Evolutionary conservation across 2,113 vertebrate species (phyloP).

Genomic region (Aleadryas rufinucha): DNA sequence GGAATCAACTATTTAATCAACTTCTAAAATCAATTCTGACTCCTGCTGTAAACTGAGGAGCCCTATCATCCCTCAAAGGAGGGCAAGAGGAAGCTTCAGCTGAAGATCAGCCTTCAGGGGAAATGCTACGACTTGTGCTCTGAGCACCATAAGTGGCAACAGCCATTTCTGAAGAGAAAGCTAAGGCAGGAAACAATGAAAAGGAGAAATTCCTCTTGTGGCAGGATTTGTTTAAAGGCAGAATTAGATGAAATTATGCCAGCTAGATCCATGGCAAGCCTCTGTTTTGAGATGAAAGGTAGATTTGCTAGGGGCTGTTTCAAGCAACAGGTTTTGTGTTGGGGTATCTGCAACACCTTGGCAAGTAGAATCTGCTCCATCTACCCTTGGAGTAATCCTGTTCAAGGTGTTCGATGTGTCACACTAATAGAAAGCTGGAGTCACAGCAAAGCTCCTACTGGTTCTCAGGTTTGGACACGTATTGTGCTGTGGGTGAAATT

Average conservation of each 20-base stretch:
- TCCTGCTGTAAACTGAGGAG: background rate
- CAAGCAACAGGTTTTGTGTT: fast-evolving
- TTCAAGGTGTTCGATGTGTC: background rate
- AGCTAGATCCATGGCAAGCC: background rate
- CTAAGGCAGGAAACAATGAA: background rate
- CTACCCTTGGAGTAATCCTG: background rate
- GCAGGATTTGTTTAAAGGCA: background rate
- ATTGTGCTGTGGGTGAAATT: background rate
- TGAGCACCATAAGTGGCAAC: background rate
- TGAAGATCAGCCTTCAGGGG: background rate
- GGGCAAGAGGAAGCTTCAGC: background rate
- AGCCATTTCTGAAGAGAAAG: background rate
- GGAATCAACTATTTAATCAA: background rate
- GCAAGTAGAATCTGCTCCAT: background rate
- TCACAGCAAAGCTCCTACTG: background rate
- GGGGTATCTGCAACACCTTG: background rate
- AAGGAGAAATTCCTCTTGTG: background rate
- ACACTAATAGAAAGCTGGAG: background rate
- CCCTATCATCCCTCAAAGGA: background rate
- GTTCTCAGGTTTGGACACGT: background rate
- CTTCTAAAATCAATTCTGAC: background rate
- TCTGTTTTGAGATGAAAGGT: background rate
- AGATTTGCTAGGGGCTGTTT: background rate
- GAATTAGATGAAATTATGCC: background rate
- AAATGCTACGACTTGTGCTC: background rate